phyloP scores from a whole-genome alignment of 2,888 invertebrate species.

The Nineta flava region DNA sequence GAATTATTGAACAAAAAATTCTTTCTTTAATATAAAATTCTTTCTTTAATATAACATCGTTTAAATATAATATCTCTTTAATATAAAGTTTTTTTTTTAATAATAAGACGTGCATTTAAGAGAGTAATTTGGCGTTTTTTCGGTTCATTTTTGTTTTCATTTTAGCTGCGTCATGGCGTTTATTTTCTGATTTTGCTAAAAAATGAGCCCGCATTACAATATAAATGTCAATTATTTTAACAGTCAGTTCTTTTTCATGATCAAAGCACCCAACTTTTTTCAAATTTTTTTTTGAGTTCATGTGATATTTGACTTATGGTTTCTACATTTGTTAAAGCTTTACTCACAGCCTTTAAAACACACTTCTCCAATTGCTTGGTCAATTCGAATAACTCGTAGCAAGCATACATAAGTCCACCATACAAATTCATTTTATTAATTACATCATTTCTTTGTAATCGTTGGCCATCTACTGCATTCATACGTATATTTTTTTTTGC shows the following conservation, averaged over 20 bases:
- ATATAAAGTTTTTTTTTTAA: no score
- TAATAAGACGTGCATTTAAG: not conserved
- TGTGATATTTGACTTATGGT: not conserved
- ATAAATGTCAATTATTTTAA: not conserved
- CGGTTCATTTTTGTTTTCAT: not conserved
- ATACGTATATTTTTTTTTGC: not conserved
- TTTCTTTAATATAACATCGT: no score
- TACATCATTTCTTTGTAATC: not conserved
- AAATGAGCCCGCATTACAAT: not conserved
- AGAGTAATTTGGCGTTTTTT: not conserved
- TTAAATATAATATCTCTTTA: no score
- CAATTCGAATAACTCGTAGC: not conserved
- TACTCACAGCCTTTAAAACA: not conserved
- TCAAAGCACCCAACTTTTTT: not conserved
- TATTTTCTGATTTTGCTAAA: not conserved
- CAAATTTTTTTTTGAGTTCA: not conserved
- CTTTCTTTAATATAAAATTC: no score
- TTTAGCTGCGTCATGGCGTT: not conserved
- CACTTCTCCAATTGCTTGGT: not conserved
- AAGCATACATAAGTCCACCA: not conserved
- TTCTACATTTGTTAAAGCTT: not conserved
- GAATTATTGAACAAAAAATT: no score
- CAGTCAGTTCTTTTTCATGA: not conserved
- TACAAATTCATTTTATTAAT: not conserved
- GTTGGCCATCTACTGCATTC: not conserved